phyloP scores from a whole-genome alignment of 92 coral and sea anemone species.

The Phenganax marumi region DNA sequence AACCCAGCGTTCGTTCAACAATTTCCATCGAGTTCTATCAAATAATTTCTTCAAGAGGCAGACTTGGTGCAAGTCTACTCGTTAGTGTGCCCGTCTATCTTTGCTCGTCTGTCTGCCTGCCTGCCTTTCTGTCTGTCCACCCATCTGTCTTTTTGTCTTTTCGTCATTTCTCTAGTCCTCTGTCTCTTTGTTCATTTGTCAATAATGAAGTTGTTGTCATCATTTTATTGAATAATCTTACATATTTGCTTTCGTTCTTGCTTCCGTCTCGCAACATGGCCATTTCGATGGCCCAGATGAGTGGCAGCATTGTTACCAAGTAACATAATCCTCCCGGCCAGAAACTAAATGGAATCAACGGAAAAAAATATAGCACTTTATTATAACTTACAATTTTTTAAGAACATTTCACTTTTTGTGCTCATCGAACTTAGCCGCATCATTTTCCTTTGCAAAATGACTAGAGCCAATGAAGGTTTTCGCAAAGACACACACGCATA shows the following conservation, averaged over 20 bases:
- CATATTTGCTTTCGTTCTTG: conserved; percentile 14
- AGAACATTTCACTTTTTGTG: too few species aligned
- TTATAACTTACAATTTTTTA: too few species aligned
- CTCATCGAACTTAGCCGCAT: too few species aligned
- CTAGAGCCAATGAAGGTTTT: neutral
- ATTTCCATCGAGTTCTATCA: too few species aligned
- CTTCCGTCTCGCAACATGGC: conserved; percentile 55
- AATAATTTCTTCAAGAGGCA: too few species aligned
- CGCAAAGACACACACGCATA: neutral
- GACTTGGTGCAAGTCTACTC: too few species aligned
- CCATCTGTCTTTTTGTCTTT: neutral
- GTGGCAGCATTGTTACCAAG: conserved; percentile 77
- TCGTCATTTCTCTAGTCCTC: neutral
- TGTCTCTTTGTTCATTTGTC: neutral
- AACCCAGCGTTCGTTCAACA: too few species aligned
- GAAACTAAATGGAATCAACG: conserved; percentile 54
- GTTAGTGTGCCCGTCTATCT: too few species aligned
- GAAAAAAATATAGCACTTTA: neutral
- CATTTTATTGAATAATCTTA: neutral
- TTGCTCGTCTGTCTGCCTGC: too few species aligned
- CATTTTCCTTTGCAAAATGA: neutral
- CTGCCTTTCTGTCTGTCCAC: too few species aligned
- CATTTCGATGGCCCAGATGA: conserved; percentile 89
- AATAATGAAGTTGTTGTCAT: neutral
- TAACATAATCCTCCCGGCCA: conserved; percentile 97